These are phyloP conservation scores for Pseudochirops corinnae DNA, from an alignment of 2,797 vertebrate species.

Conservation along the genomic window DNA sequence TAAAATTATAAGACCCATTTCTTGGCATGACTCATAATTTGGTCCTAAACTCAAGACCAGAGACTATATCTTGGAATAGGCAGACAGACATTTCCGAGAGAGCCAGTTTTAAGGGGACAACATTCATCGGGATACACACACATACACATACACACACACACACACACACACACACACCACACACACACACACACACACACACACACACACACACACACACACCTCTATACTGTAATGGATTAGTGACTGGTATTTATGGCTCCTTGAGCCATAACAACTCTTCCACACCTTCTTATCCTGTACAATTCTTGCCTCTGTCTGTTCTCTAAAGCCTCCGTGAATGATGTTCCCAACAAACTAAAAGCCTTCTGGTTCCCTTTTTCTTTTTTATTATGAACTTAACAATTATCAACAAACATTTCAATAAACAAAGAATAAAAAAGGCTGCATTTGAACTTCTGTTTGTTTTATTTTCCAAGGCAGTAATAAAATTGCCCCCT, in stretches of 20 bases:
- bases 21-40: neutral
- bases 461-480: neutral
- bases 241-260: neutral
- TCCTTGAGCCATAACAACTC: neutral
- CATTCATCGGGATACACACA: neutral
- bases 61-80: neutral
- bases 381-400: neutral
- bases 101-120: neutral
- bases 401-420: neutral
- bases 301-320: neutral
- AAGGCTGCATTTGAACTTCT: neutral
- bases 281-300: neutral
- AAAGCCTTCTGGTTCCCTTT: neutral
- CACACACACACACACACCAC: too few species aligned
- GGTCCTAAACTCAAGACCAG: neutral
- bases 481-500: neutral
- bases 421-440: neutral
- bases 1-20: neutral
- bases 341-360: neutral
- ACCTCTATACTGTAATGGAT: neutral
- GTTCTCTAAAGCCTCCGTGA: neutral
- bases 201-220: too few species aligned
- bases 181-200: too few species aligned
- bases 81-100: neutral
- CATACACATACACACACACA: too few species aligned